Evolutionary conservation across 2,888 invertebrate species (phyloP).

Genomic region (Ormyrus thymus): DNA sequence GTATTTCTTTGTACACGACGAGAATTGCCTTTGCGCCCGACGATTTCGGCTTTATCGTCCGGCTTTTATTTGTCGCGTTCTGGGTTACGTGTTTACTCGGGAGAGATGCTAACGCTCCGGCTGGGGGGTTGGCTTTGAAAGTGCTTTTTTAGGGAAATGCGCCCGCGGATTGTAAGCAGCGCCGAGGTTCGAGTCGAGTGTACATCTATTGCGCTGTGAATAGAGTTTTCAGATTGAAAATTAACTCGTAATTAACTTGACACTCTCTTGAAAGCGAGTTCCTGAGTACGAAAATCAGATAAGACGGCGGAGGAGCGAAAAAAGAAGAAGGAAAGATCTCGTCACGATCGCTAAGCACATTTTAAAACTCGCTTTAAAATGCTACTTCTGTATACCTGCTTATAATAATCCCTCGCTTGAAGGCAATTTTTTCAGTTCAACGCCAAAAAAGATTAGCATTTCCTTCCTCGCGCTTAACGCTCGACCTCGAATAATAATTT

Average conservation of each 20-base stretch:
- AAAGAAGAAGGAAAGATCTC: constrained; percentile 17
- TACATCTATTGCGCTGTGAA: not conserved
- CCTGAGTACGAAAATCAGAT: constrained; percentile 12
- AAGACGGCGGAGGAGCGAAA: constrained; percentile 20
- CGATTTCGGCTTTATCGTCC: not conserved
- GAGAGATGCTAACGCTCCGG: not conserved
- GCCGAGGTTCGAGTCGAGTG: not conserved
- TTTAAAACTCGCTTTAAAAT: constrained; percentile 11
- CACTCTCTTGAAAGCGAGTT: constrained; percentile 29
- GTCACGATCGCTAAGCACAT: constrained; percentile 37
- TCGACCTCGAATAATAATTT: too few relatives aligned
- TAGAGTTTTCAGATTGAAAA: constrained; percentile 6
- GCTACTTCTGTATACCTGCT: not conserved
- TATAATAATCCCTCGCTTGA: not conserved
- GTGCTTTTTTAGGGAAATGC: not conserved
- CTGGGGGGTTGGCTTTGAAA: not conserved
- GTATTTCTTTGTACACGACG: not conserved
- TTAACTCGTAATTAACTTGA: constrained; percentile 26
- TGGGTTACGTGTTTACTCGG: not conserved
- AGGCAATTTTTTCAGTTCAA: not conserved
- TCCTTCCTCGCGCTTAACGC: too few relatives aligned
- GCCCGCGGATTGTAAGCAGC: not conserved
- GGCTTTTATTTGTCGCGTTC: not conserved
- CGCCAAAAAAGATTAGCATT: too few relatives aligned
- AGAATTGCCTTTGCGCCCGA: not conserved